Percentiles rank a stretch among this genome's conserved stretches.
phyloP scores from a whole-genome alignment of 2,113 vertebrate species.

The Ciconia stormi region DNA sequence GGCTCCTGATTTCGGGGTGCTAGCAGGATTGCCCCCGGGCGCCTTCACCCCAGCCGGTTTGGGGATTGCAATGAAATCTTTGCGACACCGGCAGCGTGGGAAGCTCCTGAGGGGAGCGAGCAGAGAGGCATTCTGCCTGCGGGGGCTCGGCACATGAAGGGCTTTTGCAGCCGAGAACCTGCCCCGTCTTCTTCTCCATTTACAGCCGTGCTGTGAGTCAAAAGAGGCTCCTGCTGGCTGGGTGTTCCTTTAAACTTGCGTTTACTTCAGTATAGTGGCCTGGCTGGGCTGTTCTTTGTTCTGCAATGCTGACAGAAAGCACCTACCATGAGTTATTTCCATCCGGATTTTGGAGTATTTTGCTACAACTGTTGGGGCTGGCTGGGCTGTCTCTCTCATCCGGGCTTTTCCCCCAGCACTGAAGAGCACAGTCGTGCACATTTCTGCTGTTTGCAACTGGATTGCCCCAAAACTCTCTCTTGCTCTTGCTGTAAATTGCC shows the following conservation, averaged over 20 bases:
- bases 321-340: not conserved
- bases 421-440: not conserved
- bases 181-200: not conserved
- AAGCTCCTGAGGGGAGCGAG: rapidly evolving
- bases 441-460: not conserved
- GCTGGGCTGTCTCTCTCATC: not conserved
- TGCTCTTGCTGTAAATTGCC: not conserved
- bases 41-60: rapidly evolving
- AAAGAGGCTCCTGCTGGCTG: not conserved
- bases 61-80: rapidly evolving
- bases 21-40: rapidly evolving
- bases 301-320: rapidly evolving
- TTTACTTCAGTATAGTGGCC: not conserved
- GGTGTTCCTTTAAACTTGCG: not conserved
- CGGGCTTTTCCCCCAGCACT: not conserved
- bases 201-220: not conserved
- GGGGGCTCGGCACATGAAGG: rapidly evolving
- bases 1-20: rapidly evolving
- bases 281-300: not conserved
- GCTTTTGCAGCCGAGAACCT: not conserved
- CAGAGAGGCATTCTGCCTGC: not conserved
- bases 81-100: rapidly evolving
- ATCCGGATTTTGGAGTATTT: not conserved
- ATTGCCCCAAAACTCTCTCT: not conserved
- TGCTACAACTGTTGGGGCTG: rapidly evolving